Conservation (phyloP, 2,797 vertebrate genomes). For the Gastrophryne carolinensis region DNA sequence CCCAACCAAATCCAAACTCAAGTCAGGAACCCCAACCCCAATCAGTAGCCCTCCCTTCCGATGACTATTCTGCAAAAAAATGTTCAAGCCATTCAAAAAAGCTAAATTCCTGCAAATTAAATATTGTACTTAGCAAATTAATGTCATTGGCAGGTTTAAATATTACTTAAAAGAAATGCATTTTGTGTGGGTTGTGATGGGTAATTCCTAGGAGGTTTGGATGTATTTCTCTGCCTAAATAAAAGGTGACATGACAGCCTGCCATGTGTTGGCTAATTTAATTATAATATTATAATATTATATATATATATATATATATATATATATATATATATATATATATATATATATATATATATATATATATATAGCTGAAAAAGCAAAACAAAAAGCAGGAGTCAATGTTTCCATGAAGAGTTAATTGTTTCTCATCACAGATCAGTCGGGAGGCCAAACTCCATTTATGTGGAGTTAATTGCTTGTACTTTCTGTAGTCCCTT, state of each 20-base stretch:
- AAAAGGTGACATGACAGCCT: slow-evolving; percentile 27
- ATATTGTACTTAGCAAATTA: background rate
- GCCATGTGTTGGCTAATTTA: slow-evolving; percentile 29
- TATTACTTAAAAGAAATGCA: background rate
- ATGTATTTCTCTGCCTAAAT: slow-evolving; percentile 1
- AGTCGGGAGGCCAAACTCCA: slow-evolving; percentile 35
- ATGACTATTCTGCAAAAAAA: no score
- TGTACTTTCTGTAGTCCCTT: slow-evolving; percentile 25
- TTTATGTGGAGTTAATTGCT: slow-evolving; percentile 7
- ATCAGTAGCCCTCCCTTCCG: no score
- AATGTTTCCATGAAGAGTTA: slow-evolving; percentile 16
- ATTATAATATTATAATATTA: no score
- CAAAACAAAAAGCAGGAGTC: slow-evolving; percentile 7
- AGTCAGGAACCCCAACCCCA: no score
- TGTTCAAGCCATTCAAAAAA: no score
- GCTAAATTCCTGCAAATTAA: no score
- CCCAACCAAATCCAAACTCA: no score
- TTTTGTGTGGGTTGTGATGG: background rate
- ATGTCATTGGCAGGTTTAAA: background rate
- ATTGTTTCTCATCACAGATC: slow-evolving; percentile 38
- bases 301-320: no score
- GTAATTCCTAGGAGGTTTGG: background rate
- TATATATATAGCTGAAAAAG: background rate
- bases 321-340: no score
- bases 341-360: no score